phyloP scores from a whole-genome alignment of 2,888 invertebrate genomes.

The Hydriomena furcata region DNA sequence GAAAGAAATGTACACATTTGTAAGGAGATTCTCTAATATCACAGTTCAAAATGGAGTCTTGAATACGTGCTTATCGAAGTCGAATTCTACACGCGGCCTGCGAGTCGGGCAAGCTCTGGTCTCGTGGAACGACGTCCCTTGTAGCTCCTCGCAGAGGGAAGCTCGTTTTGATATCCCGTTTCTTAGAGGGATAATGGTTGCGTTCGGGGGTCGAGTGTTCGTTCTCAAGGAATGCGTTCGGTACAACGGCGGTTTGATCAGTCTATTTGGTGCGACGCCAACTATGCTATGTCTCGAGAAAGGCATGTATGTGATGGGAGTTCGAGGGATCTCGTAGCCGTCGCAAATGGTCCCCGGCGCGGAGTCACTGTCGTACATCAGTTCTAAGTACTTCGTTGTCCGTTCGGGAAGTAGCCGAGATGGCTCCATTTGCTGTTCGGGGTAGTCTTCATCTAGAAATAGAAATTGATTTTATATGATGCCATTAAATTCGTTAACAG shows the following conservation, averaged over 20 bases:
- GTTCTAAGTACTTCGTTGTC: slow-evolving; percentile 86
- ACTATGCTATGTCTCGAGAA: slow-evolving; percentile 72
- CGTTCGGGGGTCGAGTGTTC: slow-evolving; percentile 62
- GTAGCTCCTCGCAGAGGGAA: slow-evolving; percentile 61
- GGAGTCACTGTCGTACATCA: slow-evolving; percentile 84
- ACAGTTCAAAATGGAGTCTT: slow-evolving; percentile 79
- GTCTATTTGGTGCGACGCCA: slow-evolving; percentile 68
- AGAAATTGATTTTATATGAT: slow-evolving; percentile 4
- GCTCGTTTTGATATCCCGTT: slow-evolving; percentile 66
- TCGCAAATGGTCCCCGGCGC: slow-evolving; percentile 69
- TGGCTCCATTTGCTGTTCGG: slow-evolving; percentile 72
- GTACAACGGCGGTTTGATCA: slow-evolving; percentile 60
- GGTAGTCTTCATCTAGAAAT: slow-evolving; percentile 66
- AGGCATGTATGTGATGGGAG: slow-evolving; percentile 51
- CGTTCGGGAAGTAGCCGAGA: slow-evolving; percentile 64
- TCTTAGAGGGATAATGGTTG: slow-evolving; percentile 71
- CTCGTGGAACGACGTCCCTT: slow-evolving; percentile 37
- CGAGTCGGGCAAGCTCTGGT: slow-evolving; percentile 14
- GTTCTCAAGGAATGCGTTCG: slow-evolving; percentile 66
- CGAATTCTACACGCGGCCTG: slow-evolving; percentile 38
- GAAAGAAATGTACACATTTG: slow-evolving; percentile 53
- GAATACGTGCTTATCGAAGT: slow-evolving; percentile 61
- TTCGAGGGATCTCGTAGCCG: slow-evolving; percentile 86
- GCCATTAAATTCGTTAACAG: background rate
- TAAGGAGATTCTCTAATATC: slow-evolving; percentile 60